Evolutionary conservation across 1,140 invertebrate genomes (phyloP), one percentile per base, ranked within the genome.

Genomic region (Drosophila funebris): DNA sequence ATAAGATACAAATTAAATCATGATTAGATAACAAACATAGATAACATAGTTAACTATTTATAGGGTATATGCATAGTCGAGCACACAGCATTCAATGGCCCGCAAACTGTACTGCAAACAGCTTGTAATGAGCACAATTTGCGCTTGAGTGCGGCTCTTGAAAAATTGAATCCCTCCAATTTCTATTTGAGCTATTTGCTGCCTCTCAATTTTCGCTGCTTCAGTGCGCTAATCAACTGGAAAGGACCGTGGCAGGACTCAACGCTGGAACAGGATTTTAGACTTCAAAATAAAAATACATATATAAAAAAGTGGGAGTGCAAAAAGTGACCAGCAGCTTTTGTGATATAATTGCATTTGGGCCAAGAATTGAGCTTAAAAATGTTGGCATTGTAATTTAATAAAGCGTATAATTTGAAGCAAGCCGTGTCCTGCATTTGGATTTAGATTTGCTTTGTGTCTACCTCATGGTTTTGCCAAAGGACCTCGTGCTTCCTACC

Each of bases 401-500:
- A 76, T 82, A 87, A 88, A 82, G 78, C 83, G 78, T 58, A 76
- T 88, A 78, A 88, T 76, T 88, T 71, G 66, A 44, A 54, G 61
- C 77, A 56, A 44, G 78, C 66, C 61, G 62, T 69, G 78, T 57
- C 62, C 53, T 41, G 73, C 74, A 72, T 66, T 41, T 56, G 43
- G 52, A 66, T 71, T 33, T 48, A 13, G 48, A 61, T 56, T 64
- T 72, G 67, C 39, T 68, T 69, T 52, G 52, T 54, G 39, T 18
- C 18, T 31, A 36, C 31, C 18, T 37, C 48, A 16, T 22, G n/a
- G 36, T 14, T n/a, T n/a, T 48, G 18, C 8, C 24, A 13, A 4
- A 56, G 50, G 53, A 14, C 43, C 31, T 66, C 54, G 24, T 22
- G 14, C 11, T 14, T 46, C 27, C 22, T 27, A 1, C 13, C 13